Evolutionary conservation across 2,888 invertebrate genomes (phyloP), one percentile per base, ranked within the genome.

Genomic region (Blastobasis lacticolella): DNA sequence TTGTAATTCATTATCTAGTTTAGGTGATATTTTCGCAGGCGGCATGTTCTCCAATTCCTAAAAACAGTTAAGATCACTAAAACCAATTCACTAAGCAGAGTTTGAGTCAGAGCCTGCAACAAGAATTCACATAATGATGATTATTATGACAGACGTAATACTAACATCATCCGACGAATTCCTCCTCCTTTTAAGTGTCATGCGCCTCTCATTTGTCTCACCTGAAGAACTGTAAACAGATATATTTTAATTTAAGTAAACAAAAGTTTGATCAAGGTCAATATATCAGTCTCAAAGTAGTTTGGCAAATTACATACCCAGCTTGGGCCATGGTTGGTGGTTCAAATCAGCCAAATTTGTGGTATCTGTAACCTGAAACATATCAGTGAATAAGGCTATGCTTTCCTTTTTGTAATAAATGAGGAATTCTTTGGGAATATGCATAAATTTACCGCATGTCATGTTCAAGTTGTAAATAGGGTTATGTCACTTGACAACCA

Each of bases 401-500:
- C 55, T 46, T 57, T 51, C 50, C 57, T 59, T 61, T 54, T 55
- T 56, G 61, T 49, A 48, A 57, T 66, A 69, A 23, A 62, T 49
- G 53, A 57, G 59, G 63, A 60, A 57, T 61, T 61, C 72, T 64
- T 65, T 66, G 56, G 65, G 63, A 62, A 66, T 71, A 69, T 69
- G 67, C 69, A 71, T 69, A 71, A 81, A 81, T 80, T 81, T 81
- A 86, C 87, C 88, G 83, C 88, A 88, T 87, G 87, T 87, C 88
- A 85, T 81, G 78, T 78, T 75, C 73, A 71, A 81, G 70, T 75
- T 71, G 73, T 75, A 83, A 87, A 86, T 87, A 86, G 88, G 88
- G 88, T 88, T 88, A 88, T 88, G 88, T 88, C 82, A 81, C 75
- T 86, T 82, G 85, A 81, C 84, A 77, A 82, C 78, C 75, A 66